Conservation (phyloP, 2,797 vertebrate species). For the Limnodromus scolopaceus region DNA sequence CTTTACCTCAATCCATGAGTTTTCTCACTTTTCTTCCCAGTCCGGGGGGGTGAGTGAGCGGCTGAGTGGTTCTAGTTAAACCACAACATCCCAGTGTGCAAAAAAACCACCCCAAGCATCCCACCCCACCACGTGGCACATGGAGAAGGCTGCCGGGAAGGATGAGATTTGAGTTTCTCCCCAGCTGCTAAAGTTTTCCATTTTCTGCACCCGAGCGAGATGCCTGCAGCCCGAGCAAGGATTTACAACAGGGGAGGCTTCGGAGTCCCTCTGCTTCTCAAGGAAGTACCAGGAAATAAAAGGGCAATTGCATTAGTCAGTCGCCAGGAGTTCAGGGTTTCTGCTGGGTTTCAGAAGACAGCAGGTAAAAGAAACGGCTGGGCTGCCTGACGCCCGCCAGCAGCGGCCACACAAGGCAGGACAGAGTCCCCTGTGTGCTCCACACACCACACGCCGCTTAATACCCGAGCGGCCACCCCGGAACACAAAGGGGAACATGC, state of each 20-base stretch:
- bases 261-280: constrained; percentile 8
- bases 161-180: not conserved
- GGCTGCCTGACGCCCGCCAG: not conserved
- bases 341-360: constrained; percentile 43
- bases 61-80: not conserved
- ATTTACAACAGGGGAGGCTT: not conserved
- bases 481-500: not conserved
- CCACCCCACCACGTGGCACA: accelerated
- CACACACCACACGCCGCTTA: accelerated
- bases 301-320: constrained; percentile 62
- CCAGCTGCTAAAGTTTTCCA: not conserved
- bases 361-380: constrained; percentile 8
- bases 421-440: not conserved
- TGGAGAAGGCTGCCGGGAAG: not conserved
- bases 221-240: not conserved
- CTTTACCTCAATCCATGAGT: not conserved
- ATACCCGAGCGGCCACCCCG: accelerated
- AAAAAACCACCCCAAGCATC: not conserved
- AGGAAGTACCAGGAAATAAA: constrained; percentile 51
- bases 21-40: not conserved
- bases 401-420: accelerated
- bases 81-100: not conserved
- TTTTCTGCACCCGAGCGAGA: not conserved
- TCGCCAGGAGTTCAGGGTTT: constrained; percentile 15
- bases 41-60: not conserved